phyloP scores from a whole-genome alignment of 2,113 vertebrate species.

The Orcinus orca region DNA sequence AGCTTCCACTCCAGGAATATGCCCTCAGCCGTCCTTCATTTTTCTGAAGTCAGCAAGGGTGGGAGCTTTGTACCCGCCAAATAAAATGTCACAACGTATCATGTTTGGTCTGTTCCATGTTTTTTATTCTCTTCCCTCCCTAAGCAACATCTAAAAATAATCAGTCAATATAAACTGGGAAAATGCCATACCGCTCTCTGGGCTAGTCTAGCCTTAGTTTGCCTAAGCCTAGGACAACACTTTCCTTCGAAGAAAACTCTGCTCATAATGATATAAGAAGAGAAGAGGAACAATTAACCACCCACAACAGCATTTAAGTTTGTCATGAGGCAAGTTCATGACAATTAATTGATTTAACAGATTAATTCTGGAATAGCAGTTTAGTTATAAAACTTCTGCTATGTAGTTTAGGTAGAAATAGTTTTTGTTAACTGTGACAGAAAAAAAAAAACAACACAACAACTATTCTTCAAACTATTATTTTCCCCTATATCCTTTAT shows the following conservation, averaged over 20 bases:
- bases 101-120: not conserved
- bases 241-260: not conserved
- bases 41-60: not conserved
- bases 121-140: not conserved
- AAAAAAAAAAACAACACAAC: not conserved
- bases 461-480: not conserved
- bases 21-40: not conserved
- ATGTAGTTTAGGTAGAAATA: not conserved
- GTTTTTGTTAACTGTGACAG: not conserved
- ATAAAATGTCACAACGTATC: not conserved
- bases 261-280: not conserved
- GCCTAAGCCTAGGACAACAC: not conserved
- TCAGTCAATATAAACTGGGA: not conserved
- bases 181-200: not conserved
- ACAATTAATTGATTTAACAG: not conserved
- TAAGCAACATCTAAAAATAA: not conserved
- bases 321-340: not conserved
- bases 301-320: not conserved
- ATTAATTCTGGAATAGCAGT: not conserved
- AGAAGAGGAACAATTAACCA: not conserved
- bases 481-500: not conserved
- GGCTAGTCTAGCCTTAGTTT: not conserved
- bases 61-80: not conserved
- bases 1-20: not conserved
- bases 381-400: not conserved